Conservation (phyloP, 2,113 vertebrate genomes). For the Abramis brama region DNA sequence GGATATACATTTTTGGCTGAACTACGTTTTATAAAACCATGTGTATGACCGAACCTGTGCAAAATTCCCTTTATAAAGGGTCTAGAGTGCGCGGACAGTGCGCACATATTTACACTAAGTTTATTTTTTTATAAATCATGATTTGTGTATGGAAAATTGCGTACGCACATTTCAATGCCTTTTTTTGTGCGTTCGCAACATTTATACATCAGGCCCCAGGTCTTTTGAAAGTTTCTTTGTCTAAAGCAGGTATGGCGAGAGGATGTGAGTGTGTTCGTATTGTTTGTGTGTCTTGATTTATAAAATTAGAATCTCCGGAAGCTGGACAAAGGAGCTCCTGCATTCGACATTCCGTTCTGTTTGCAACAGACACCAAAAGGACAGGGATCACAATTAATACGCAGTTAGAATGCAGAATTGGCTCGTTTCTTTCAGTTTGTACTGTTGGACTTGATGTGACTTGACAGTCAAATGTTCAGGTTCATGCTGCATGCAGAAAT, state of each 20-base stretch:
- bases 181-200: no score
- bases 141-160: no score
- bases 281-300: constrained; percentile 48
- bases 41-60: no score
- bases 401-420: neutral
- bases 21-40: no score
- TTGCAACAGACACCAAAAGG: constrained; percentile 39
- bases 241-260: constrained; percentile 18
- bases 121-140: no score
- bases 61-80: no score
- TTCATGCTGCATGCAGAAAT: constrained; percentile 32
- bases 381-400: constrained; percentile 27
- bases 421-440: neutral
- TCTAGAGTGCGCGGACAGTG: no score
- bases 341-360: constrained; percentile 62
- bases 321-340: constrained; percentile 57
- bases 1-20: no score
- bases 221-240: constrained; percentile 46
- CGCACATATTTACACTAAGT: no score
- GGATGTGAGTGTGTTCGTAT: constrained; percentile 41
- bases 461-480: constrained; percentile 1
- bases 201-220: neutral
- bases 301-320: constrained; percentile 73
- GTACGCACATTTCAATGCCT: no score
- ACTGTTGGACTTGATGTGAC: neutral